These are phyloP conservation scores for Pristiophorus japonicus DNA, from an alignment of 2,113 vertebrate species.

Conservation along the genomic window DNA sequence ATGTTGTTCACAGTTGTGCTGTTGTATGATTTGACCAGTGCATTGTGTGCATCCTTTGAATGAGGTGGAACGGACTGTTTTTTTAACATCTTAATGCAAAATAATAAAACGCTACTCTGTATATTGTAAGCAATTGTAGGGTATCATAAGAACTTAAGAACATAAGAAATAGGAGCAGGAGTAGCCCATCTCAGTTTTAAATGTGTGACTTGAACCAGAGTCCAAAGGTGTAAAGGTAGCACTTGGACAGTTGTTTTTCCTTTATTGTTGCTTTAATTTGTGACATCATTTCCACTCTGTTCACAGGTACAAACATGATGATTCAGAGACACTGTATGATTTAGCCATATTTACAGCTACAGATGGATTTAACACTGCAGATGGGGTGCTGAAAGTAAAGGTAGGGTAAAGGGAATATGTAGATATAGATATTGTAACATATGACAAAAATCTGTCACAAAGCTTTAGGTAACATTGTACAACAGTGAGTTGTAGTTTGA, in stretches of 20 bases:
- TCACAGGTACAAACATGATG: constrained; percentile 74
- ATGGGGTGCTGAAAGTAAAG: constrained; percentile 63
- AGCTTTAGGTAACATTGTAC: neutral
- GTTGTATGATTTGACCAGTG: neutral
- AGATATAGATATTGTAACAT: constrained; percentile 3
- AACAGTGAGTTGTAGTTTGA: neutral
- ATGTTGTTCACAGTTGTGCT: neutral
- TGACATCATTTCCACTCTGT: neutral
- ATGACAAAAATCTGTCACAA: neutral
- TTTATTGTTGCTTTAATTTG: constrained; percentile 9
- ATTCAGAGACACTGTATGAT: constrained; percentile 76
- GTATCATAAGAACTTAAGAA: too few relatives aligned
- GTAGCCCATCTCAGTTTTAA: too few relatives aligned
- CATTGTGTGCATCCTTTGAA: neutral
- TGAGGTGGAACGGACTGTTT: neutral
- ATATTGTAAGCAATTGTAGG: neutral
- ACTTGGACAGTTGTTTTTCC: neutral
- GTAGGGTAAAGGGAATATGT: constrained; percentile 49
- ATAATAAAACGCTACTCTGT: neutral
- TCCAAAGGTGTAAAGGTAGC: neutral
- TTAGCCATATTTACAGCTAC: constrained; percentile 66
- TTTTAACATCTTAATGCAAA: neutral
- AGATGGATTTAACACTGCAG: constrained; percentile 72
- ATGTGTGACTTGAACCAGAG: neutral
- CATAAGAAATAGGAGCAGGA: too few relatives aligned